Conservation (phyloP, 2,113 vertebrate genomes). For the Enhydra lutris region DNA sequence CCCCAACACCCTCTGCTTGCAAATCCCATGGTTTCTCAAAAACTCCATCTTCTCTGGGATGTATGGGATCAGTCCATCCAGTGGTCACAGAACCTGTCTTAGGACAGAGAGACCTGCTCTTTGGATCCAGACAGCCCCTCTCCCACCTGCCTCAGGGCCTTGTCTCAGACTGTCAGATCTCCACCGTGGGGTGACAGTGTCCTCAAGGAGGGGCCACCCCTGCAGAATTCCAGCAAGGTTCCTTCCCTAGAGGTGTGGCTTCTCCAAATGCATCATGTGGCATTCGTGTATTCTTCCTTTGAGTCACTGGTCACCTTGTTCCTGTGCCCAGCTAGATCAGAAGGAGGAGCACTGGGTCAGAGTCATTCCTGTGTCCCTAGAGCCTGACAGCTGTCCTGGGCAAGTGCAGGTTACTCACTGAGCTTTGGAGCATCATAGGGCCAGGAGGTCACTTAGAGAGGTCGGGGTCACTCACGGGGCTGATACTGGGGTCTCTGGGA, state of each 20-base stretch:
- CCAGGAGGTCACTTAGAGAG: not conserved
- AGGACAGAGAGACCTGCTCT: not conserved
- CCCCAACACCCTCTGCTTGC: not conserved
- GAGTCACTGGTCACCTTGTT: not conserved
- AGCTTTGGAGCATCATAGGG: not conserved
- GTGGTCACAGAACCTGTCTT: not conserved
- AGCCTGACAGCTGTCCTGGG: not conserved
- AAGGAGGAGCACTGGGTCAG: not conserved
- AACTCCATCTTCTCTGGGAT: not conserved
- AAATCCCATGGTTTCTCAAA: not conserved
- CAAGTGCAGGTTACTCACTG: not conserved
- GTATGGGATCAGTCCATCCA: not conserved
- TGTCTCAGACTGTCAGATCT: not conserved
- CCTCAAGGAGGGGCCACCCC: not conserved
- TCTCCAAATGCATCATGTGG: too few relatives aligned
- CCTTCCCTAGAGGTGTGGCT: not conserved
- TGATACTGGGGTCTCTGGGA: not conserved
- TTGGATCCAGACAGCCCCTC: fast-evolving
- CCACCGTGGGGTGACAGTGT: not conserved
- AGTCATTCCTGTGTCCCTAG: not conserved
- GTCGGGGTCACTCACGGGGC: not conserved
- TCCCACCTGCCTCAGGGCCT: not conserved
- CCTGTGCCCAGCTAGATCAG: not conserved
- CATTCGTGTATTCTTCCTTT: not conserved
- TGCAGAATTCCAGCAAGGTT: not conserved